Base-by-base conservation (phyloP, 2,888 invertebrate genomes). In the Seira musarum region DNA sequence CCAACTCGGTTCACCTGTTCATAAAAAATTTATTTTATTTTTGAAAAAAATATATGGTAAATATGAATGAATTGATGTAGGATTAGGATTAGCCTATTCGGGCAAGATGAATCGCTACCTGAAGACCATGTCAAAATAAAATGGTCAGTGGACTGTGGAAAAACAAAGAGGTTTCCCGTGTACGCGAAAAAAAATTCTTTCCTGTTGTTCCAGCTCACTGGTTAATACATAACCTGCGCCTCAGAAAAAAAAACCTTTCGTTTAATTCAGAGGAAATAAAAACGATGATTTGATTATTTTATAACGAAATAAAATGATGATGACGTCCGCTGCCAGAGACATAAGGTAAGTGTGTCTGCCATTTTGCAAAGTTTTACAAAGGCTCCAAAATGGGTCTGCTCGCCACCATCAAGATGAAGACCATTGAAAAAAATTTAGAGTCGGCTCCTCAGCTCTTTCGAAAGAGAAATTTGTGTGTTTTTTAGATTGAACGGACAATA, bases 101-200 rank as follows among this genome's bases (percentile, higher is more conserved):
- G n/a, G n/a, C n/a, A n/a, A n/a, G n/a, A 40, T 40, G 40, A 40
- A 40, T n/a, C n/a, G n/a, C n/a, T n/a, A n/a, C n/a, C n/a, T n/a
- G n/a, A 40, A 6, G 40, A 40, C 13, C 40, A 13, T 40, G 69
- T 30, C 69, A 24, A 21, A 22, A 46, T 69, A 30, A 69, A n/a
- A 69, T 57, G 53, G 19, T 57, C 61, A 70, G 70, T 61, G 21
- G 70, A 61, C 60, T 61, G 35, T n/a, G n/a, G n/a, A n/a, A n/a
- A 25, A 24, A 57, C 70, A 30, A 40, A 70, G 57, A 70, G 70
- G 70, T 53, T 70, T 70, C 70, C 61, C 40, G 61, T 35, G 61
- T 69, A 57, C 30, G 60, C 60, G 19, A 61, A 70, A 68, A 40
- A 40, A 40, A 40, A 40, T 8, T 40, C 40, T 40, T 40, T 40